Base-by-base conservation (phyloP, 2,888 invertebrate species). In the Orthonychiurus folsomi region DNA sequence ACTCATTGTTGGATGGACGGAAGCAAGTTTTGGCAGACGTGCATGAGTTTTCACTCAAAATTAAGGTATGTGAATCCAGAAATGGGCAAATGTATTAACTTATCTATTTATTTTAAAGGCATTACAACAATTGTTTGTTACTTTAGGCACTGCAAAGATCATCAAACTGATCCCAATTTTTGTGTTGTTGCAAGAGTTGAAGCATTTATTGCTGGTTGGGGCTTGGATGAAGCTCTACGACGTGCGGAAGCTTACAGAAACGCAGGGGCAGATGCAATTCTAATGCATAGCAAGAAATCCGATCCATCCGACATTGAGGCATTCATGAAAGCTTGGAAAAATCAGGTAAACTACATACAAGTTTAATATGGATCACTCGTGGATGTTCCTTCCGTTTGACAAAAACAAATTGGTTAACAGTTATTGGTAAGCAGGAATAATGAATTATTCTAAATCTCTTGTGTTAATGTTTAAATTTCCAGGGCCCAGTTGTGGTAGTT, bases 161-260 rank as follows among this genome's bases (percentile, higher is more conserved):
- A 74, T n/a, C 78, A 78, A 70, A 69, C 71, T 3, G 78, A 79
- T 66, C 77, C 77, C 1, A 78, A 79, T 66, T 79, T 79, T 70
- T 76, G 78, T 63, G 75, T 79, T n/a, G 77, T 78, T 18, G 79
- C 79, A 18, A 72, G 79, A 59, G 77, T 79, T 2, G 79, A 79
- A 69, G 78, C 79, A 69, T 73, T 74, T 56, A 74, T 75, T 58
- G 75, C 75, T 56, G 73, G 75, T 1, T 74, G 75, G 74, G 74
- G 74, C 15, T 63, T 75, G 37, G 73, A 75, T 27, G 75, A 76
- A 66, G 75, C 74, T n/a, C 63, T 75, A 20, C 64, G 63, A 27
- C 59, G 76, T 27, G 75, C 76, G n/a, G 74, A 74, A 57, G 73
- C 74, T 1, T 75, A 74, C 59, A 59, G 67, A n/a, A 71, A 71